These are phyloP conservation scores for Mastigias papua DNA, from an alignment of 30 jellyfish, hydroid and myxozoan genomes.

Conservation along the genomic window DNA sequence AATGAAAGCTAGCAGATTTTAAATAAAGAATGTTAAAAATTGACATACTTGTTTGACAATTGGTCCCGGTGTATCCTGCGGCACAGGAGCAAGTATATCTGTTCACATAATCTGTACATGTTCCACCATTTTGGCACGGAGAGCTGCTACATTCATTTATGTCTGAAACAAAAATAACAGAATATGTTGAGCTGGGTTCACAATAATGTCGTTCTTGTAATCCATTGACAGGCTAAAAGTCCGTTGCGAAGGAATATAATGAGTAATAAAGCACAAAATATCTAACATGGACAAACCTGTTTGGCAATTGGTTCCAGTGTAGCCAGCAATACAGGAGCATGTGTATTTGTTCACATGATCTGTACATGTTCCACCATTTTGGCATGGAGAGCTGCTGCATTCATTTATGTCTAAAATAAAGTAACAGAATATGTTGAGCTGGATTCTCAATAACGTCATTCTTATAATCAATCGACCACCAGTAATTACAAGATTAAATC, in stretches of 20 bases:
- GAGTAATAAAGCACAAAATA: too few species aligned
- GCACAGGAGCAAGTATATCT: constrained; percentile 45
- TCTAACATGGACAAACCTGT: not conserved
- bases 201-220: not conserved
- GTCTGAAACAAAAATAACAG: constrained; percentile 8
- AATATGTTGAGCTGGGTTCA: not conserved
- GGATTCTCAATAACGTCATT: not conserved
- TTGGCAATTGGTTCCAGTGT: constrained; percentile 9
- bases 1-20: too few species aligned
- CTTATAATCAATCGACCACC: not conserved
- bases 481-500: not conserved
- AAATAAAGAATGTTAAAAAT: too few species aligned
- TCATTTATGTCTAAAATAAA: constrained; percentile 1
- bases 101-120: constrained; percentile 25
- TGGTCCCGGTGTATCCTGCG: constrained; percentile 48
- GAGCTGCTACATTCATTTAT: constrained; percentile 52
- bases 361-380: constrained; percentile 28
- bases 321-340: constrained; percentile 5
- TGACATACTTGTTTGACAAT: constrained; percentile 40
- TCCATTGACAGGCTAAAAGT: not conserved
- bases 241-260: not conserved
- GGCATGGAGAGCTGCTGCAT: constrained; percentile 36
- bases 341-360: constrained; percentile 1
- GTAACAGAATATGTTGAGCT: not conserved
- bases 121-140: constrained; percentile 66